Evolutionary conservation across 1,140 invertebrate genomes (phyloP).

Genomic region (Trichomalopsis sarcophagae): DNA sequence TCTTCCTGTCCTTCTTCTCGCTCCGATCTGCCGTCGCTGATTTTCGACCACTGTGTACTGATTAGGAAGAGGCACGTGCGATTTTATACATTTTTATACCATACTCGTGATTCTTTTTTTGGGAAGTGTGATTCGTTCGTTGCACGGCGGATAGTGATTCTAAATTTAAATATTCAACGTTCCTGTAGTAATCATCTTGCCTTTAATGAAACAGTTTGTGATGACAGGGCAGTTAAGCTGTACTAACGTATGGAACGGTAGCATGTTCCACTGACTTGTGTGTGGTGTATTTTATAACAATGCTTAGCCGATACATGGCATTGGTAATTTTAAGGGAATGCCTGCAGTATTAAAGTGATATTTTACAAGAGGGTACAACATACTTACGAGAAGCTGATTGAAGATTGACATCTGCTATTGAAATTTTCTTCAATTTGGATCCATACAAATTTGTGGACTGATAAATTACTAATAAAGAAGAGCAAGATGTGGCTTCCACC

Average conservation of each 20-base stretch:
- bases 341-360: too few relatives aligned
- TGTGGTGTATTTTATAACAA: neutral
- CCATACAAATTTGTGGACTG: neutral
- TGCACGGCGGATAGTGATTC: neutral
- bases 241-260: neutral
- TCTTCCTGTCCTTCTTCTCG: too few relatives aligned
- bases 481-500: slow-evolving; percentile 43
- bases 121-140: too few relatives aligned
- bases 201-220: neutral
- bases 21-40: too few relatives aligned
- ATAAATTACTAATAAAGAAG: neutral
- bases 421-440: neutral
- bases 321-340: neutral
- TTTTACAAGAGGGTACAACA: too few relatives aligned
- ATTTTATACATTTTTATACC: too few relatives aligned
- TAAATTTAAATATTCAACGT: neutral
- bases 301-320: neutral
- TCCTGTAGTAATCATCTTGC: neutral
- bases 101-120: too few relatives aligned
- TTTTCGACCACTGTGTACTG: too few relatives aligned
- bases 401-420: neutral
- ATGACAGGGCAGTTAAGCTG: neutral
- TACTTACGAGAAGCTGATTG: neutral
- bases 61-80: too few relatives aligned
- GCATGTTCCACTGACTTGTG: neutral